Base-by-base conservation (phyloP, 2,113 vertebrate genomes). In the Phaethornis superciliosus region DNA sequence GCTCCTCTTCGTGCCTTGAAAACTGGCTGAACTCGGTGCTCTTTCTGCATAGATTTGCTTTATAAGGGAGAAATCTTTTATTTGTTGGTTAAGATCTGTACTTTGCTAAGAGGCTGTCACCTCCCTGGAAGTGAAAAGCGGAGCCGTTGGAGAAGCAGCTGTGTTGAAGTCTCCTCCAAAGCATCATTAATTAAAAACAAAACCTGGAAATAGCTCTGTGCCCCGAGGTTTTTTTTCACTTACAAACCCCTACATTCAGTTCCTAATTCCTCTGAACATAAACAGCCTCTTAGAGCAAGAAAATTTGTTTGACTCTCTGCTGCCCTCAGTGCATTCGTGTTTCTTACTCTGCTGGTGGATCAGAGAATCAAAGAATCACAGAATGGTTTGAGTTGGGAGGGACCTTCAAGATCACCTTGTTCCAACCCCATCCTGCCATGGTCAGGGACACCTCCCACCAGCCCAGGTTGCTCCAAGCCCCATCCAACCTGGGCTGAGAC, bases 211-310 rank as follows among this genome's bases (percentile, higher is more conserved):
- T 7, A 63, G 33, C 49, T 82, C 6, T 6, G 79, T 15, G 12
- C 40, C 32, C 47, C 2, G 12, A 51, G 42, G 52, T 28, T 8
- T 77, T 69, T 63, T 46, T 67, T 15, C 18, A 10, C 40, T 78
- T 63, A 21, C 10, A 35, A 81, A 24, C 0, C 1, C 10, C n/a
- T 14, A 0, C 3, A 20, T 62, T 76, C n/a, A 27, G 27, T 18
- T 77, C 68, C 46, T 20, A 46, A 22, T 68, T 84, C 60, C 20
- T 74, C 72, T 55, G 42, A 49, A 69, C 28, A 35, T 4, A 33
- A 44, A 13, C n/a, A 78, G 24, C 20, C 44, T 19, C 51, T 69
- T 83, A 2, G 3, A 42, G 72, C 4, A 22, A 62, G 51, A 22
- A 89, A 35, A 9, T 42, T 21, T 0, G 3, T 30, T 51, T 14